Percentiles rank a stretch among this genome's conserved stretches.
phyloP scores from a whole-genome alignment of 2,888 invertebrate species.

The Crematogaster levior region DNA sequence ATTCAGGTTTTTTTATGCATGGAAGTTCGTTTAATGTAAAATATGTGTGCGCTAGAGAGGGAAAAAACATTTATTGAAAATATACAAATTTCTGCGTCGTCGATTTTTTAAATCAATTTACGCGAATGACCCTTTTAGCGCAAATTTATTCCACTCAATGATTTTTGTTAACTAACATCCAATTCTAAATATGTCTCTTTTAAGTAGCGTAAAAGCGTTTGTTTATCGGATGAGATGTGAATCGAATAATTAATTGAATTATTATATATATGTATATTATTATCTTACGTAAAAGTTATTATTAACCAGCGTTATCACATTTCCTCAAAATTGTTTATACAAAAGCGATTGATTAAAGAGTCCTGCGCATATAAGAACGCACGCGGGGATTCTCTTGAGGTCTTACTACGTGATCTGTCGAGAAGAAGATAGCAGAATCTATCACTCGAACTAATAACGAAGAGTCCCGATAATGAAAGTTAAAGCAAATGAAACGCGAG shows the following conservation, averaged over 20 bases:
- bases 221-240: neutral
- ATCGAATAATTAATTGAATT: neutral
- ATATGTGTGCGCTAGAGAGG: too few species aligned
- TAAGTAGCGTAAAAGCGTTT: neutral
- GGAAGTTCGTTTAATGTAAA: conserved; percentile 17
- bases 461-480: neutral
- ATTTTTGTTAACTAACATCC: neutral
- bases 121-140: neutral
- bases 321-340: neutral
- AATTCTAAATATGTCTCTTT: neutral
- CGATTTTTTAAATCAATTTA: conserved; percentile 23
- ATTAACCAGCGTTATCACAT: neutral
- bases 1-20: conserved; percentile 21
- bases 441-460: neutral
- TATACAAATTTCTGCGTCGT: neutral
- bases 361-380: neutral
- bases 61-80: neutral
- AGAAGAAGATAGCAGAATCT: conserved; percentile 10
- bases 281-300: conserved; percentile 20
- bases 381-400: neutral
- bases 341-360: conserved; percentile 16
- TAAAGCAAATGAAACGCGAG: neutral
- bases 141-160: neutral
- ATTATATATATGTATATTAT: neutral
- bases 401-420: neutral